Base-by-base conservation (phyloP, 1,140 invertebrate species). In the Brachionus koreanus region DNA sequence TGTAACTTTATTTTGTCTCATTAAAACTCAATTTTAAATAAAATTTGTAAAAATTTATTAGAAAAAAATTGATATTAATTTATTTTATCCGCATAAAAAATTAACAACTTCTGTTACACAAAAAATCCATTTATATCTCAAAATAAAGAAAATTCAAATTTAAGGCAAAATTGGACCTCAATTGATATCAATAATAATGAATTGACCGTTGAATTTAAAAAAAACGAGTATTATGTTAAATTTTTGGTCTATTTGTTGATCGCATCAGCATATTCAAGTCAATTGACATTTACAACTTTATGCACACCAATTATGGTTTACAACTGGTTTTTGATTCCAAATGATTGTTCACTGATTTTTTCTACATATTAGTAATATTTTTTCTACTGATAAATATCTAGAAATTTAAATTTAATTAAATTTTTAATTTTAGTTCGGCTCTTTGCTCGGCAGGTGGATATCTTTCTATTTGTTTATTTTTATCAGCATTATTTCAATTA, bases 261-360 rank as follows among this genome's bases (percentile, higher is more conserved):
- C 13, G 19, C 49, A 61, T 79, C 76, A 19, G 19, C 39, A 3
- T 79, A 79, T 42, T 39, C 49, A 35, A 23, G 23, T 35, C 76
- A 79, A 65, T 42, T 79, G 13, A 79, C 25, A 61, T 79, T 79
- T 79, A 79, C 76, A 7, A 79, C 76, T 13, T 16, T 79, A 25
- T 79, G 76, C 12, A 79, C 76, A 39, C 76, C 76, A 25, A 16
- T 61, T 39, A 79, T 79, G 61, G 35, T 63, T 13, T 79, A 42
- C 25, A 52, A 79, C 25, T 79, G 76, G 76, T 79, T 79, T 37
- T 29, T 79, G 9, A 79, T 79, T 61, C 33, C 39, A 9, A 79
- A 61, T 3, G 76, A 79, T 39, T 79, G 76, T 25, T 42, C 35
- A 4, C 42, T 79, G 19, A 57, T 79, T 61, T 79, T 39, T 37